A percentile compares a stretch with the other conserved stretches of the same genome.
Evolutionary conservation across 2,797 vertebrate species (phyloP).

Genomic region (Cephalopachus bancanus): DNA sequence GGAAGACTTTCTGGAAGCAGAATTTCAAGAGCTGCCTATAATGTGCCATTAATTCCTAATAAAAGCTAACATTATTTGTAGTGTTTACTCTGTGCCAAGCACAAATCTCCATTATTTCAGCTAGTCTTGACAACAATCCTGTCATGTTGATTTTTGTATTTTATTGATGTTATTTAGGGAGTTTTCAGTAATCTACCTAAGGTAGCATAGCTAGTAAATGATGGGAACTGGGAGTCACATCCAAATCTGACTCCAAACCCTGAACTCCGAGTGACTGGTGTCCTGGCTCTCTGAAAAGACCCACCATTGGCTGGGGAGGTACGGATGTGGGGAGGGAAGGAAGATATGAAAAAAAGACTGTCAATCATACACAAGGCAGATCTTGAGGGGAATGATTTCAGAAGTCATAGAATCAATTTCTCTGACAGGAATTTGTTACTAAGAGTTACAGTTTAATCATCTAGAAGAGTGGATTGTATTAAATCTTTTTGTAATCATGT

Average conservation of each 20-base stretch:
- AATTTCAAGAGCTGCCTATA: constrained; percentile 18
- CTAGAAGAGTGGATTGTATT: constrained; percentile 25
- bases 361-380: constrained; percentile 46
- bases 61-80: constrained; percentile 33
- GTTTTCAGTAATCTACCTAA: constrained; percentile 52
- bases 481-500: constrained; percentile 69
- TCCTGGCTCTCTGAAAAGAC: constrained; percentile 45
- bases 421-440: constrained; percentile 76
- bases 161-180: constrained; percentile 48
- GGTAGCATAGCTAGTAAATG: constrained; percentile 8
- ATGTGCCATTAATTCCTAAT: background rate
- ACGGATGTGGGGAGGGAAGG: background rate
- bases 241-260: constrained; percentile 10
- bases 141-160: constrained; percentile 48
- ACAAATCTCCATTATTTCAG: constrained; percentile 35
- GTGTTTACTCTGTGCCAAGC: background rate
- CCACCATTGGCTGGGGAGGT: background rate
- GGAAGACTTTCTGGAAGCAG: background rate
- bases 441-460: constrained; percentile 75
- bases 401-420: constrained; percentile 61
- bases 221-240: background rate
- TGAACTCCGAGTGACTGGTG: background rate
- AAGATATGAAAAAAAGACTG: background rate
- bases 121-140: constrained; percentile 22
- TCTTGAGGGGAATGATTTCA: constrained; percentile 61